phyloP scores from a whole-genome alignment of 2,797 vertebrate species.

The Acipenser transmontanus region DNA sequence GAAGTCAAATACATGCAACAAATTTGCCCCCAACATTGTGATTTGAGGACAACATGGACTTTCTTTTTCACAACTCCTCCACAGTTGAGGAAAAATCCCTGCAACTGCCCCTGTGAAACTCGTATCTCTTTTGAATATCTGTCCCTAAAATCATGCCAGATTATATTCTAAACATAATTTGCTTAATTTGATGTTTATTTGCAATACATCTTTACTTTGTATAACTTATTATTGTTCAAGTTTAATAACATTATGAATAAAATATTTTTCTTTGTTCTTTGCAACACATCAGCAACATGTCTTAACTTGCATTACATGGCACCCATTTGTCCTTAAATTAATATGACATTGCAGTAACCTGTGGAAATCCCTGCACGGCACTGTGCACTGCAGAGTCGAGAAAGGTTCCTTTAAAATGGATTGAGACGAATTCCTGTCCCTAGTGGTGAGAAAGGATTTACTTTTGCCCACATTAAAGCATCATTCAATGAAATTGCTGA shows the following conservation, averaged over 20 bases:
- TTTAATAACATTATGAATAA: neutral
- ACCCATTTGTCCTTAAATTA: neutral
- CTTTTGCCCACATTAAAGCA: conserved; percentile 97
- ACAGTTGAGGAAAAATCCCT: too few relatives aligned
- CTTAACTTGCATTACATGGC: neutral
- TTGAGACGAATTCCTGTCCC: conserved; percentile 91
- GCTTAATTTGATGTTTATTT: neutral
- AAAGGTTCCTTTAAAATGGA: conserved; percentile 69
- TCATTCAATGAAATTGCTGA: conserved; percentile 89
- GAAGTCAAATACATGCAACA: too few relatives aligned
- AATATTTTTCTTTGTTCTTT: neutral
- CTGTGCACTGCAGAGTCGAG: neutral
- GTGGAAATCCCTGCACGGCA: neutral
- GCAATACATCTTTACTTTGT: too few relatives aligned
- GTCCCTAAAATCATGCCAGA: neutral
- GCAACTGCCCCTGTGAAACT: too few relatives aligned
- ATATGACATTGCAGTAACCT: neutral
- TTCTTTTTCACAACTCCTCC: too few relatives aligned
- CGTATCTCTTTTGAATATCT: too few relatives aligned
- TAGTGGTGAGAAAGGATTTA: conserved; percentile 93
- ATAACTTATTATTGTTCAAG: neutral
- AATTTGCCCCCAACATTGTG: too few relatives aligned
- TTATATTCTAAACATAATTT: neutral
- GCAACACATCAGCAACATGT: too few relatives aligned
- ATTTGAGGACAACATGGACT: too few relatives aligned